Base-by-base conservation (phyloP, 2,797 vertebrate genomes). In the Enteromius argenteus region DNA sequence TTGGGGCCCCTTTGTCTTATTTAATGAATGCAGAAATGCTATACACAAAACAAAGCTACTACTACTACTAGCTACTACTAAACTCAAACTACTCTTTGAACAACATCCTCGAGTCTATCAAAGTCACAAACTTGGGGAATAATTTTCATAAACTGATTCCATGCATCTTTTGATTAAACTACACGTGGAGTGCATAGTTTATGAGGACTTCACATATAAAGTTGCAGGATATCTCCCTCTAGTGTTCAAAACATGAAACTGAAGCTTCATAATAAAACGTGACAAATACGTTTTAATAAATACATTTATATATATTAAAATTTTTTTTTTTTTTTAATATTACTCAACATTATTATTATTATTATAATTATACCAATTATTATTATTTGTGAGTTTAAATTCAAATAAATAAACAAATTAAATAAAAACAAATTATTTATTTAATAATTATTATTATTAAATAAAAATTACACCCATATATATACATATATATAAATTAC, bases 1-100 rank as follows among this genome's bases (percentile, higher is more conserved):
- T 30, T 35, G 67, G 42, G 69, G 21, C 17, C 17, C 17, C 53
- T 64, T 82, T 86, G 91, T 92, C 92, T 92, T 92, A 90, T 93
- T 89, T 89, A 88, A 85, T 88, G 86, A 87, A 88, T 89, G 87
- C 87, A 89, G 10, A 76, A 35, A 72, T 37, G 49, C 49, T 32
- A 32, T 3, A 8, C 11, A n/a, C 30, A 17, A 73, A 80, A 51
- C 67, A 58, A 66, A 66, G 4, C 27, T 27, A 27, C 27, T 27
- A 27, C 27, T 27, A 27, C 27, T 27, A 27, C 27, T 27, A 27
- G 56, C 56, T 44, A 53, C 58, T 3, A 58, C 9, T 42, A 11
- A 69, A 21, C 39, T 14, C 1, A 71, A 44, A 23, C 3, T 32
- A n/a, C 23, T 30, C 5, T 30, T 32, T 44, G 10, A 39, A 58